A percentile compares a stretch with the other conserved stretches of the same genome.
phyloP scores from a whole-genome alignment of 2,113 vertebrate genomes.

The Meleagris gallopavo region DNA sequence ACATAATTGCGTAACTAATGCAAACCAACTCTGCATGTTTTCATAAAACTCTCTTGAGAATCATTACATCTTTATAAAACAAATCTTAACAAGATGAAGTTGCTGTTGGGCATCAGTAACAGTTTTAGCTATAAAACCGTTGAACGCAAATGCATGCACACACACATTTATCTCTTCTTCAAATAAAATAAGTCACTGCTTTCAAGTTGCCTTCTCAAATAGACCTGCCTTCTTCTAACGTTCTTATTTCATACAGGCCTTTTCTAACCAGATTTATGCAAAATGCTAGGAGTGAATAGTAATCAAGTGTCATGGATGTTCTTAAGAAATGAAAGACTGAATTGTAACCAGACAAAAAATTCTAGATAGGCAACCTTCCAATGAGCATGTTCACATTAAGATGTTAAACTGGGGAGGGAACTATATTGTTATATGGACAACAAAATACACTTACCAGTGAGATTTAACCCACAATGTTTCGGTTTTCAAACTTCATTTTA shows the following conservation, averaged over 20 bases:
- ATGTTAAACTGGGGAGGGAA: background rate
- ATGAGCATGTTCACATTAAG: background rate
- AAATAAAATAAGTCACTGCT: constrained; percentile 29
- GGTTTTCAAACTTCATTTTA: constrained; percentile 24
- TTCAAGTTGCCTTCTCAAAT: constrained; percentile 31
- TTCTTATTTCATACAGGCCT: background rate
- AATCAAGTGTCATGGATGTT: constrained; percentile 47
- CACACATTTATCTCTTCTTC: constrained; percentile 33
- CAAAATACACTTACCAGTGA: background rate
- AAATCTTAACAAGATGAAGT: constrained; percentile 12
- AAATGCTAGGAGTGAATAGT: constrained; percentile 51
- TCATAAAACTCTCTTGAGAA: constrained; percentile 51
- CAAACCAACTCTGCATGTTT: constrained; percentile 48
- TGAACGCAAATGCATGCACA: constrained; percentile 46
- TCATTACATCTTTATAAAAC: constrained; percentile 20
- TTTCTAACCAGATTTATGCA: constrained; percentile 40
- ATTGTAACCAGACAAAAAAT: constrained; percentile 40
- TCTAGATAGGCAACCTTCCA: constrained; percentile 14
- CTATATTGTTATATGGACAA: background rate
- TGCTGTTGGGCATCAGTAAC: constrained; percentile 11
- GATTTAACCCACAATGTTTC: background rate
- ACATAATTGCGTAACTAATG: background rate
- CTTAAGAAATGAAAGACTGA: constrained; percentile 65
- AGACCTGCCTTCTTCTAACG: background rate
- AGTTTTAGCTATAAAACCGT: constrained; percentile 19